Conservation (phyloP, 2,113 vertebrate genomes). For the Calyptommatus sinebrachiatus region DNA sequence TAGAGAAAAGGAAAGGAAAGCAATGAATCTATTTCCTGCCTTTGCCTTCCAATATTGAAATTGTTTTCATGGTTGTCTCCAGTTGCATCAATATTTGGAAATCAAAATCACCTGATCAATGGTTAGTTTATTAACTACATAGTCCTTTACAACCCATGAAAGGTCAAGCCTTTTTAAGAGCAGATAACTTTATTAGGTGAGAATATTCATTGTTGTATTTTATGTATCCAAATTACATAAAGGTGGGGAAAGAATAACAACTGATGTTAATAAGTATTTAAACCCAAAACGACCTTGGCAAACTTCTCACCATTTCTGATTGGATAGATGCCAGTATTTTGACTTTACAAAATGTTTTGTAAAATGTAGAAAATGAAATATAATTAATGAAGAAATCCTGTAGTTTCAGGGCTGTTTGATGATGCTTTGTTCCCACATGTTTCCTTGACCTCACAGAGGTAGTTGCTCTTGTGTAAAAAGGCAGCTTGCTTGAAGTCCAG, state of each 20-base stretch:
- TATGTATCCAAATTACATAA: constrained; percentile 47
- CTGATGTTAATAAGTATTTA: constrained; percentile 43
- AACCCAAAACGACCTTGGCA: constrained; percentile 54
- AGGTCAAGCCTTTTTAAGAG: constrained; percentile 43
- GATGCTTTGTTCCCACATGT: constrained; percentile 28
- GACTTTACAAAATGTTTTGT: constrained; percentile 66
- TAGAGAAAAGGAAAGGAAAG: not conserved
- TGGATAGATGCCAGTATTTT: constrained; percentile 63
- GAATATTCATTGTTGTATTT: constrained; percentile 51
- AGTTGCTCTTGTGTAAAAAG: constrained; percentile 8
- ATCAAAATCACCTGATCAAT: constrained; percentile 48
- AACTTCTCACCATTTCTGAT: constrained; percentile 14
- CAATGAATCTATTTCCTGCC: not conserved
- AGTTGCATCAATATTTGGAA: constrained; percentile 43
- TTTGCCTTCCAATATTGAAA: constrained; percentile 22
- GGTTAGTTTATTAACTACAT: constrained; percentile 52
- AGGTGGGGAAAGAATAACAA: constrained; percentile 52
- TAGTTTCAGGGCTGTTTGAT: constrained; percentile 55
- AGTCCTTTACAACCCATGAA: constrained; percentile 41
- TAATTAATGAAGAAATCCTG: constrained; percentile 55
- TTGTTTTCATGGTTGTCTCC: constrained; percentile 38
- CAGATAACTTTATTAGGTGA: constrained; percentile 45
- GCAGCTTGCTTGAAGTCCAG: constrained; percentile 30
- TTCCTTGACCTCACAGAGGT: not conserved
- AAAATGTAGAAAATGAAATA: constrained; percentile 58